Percentiles rank a stretch among this genome's conserved stretches.
Conservation (phyloP, 1,140 invertebrate genomes). For the Grapholita molesta region DNA sequence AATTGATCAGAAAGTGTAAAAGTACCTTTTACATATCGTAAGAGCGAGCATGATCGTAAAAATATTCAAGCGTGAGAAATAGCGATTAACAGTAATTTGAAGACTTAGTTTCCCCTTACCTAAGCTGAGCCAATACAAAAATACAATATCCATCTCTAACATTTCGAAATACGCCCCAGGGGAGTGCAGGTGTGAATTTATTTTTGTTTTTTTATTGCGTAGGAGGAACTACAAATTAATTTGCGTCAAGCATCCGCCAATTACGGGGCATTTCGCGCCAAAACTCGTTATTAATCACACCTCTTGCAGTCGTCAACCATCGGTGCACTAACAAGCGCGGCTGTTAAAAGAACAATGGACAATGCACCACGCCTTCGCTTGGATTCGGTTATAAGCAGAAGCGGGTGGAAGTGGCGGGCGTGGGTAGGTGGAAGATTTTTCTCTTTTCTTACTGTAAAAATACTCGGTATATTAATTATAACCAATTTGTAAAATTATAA, state of each 20-base stretch:
- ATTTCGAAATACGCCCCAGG: not conserved
- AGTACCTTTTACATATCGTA: too few relatives aligned
- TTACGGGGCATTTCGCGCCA: constrained; percentile 58
- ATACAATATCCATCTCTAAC: not conserved
- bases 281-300: constrained; percentile 64
- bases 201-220: not conserved
- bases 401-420: constrained; percentile 6
- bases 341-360: constrained; percentile 76
- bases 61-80: too few relatives aligned
- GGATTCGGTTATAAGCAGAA: constrained; percentile 20
- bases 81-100: too few relatives aligned
- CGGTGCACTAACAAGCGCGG: constrained; percentile 63
- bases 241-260: constrained; percentile 43
- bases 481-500: too few relatives aligned
- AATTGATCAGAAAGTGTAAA: too few relatives aligned
- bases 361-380: constrained; percentile 40
- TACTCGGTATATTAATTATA: too few relatives aligned
- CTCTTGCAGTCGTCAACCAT: constrained; percentile 44
- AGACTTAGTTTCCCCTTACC: not conserved
- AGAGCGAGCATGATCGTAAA: too few relatives aligned
- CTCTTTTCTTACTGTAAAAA: too few relatives aligned
- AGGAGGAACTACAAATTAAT: constrained; percentile 41
- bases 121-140: not conserved
- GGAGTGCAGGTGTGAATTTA: constrained; percentile 19
- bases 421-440: too few relatives aligned